phyloP scores from a whole-genome alignment of 1,140 invertebrate genomes.

The Melitaea cinxia region DNA sequence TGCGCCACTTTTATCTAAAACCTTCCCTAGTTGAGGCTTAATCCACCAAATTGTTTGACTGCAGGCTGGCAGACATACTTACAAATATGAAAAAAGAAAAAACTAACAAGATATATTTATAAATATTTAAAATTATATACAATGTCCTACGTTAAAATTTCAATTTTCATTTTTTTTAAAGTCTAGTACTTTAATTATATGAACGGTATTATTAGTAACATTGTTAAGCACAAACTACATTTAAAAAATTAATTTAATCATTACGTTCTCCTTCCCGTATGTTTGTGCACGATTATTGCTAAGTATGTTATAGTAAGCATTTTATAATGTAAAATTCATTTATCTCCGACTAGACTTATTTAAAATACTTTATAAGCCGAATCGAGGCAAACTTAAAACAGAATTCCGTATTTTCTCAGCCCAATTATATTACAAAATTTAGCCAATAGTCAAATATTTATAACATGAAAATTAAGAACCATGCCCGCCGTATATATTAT shows the following conservation, averaged over 20 bases:
- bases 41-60: too few relatives aligned
- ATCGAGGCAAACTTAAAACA: neutral
- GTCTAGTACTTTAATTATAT: neutral
- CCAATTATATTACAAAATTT: neutral
- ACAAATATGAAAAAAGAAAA: too few relatives aligned
- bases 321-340: neutral
- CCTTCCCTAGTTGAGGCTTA: too few relatives aligned
- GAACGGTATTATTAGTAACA: constrained; percentile 3
- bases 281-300: constrained; percentile 7
- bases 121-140: too few relatives aligned
- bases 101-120: too few relatives aligned
- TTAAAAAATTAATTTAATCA: neutral
- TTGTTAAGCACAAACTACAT: constrained; percentile 12
- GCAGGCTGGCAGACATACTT: too few relatives aligned
- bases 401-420: neutral
- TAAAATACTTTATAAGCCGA: constrained; percentile 1
- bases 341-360: neutral
- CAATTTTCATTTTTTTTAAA: too few relatives aligned
- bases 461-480: constrained; percentile 12
- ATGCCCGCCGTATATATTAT: constrained; percentile 22
- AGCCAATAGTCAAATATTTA: neutral
- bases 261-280: neutral
- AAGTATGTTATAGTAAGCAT: neutral
- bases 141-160: too few relatives aligned
- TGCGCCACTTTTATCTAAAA: too few relatives aligned